Base-by-base conservation (phyloP, 2,888 invertebrate genomes). In the Calameuta pallipes region DNA sequence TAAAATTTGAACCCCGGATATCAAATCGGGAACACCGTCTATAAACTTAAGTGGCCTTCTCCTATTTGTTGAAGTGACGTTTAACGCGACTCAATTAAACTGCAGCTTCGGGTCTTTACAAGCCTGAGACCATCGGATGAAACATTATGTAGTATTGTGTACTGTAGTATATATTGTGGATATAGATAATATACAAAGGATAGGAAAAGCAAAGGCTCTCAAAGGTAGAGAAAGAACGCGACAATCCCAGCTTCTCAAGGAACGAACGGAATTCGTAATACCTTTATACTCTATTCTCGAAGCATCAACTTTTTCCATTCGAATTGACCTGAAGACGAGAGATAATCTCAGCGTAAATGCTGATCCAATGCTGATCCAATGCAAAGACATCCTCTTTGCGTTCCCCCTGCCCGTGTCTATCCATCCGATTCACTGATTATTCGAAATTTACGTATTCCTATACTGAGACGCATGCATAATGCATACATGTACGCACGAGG, bases 31-130 rank as follows among this genome's bases (percentile, higher is more conserved):
- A 82, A 78, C 75, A 78, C 82, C 81, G 79, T 85, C 84, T 85
- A 86, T 85, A 85, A 88, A 84, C 83, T 84, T 88, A 80, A 82
- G 80, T 80, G 83, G 82, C 13, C 4, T 81, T 81, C 82, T 82
- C 76, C 82, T 76, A 81, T 82, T 85, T 84, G 81, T 81, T 76
- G 82, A 75, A 77, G 80, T 82, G 87, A 86, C 84, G 83, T 86
- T 86, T 83, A 88, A 85, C 83, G 80, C 79, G 80, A 78, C 80
- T 79, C 82, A 81, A 84, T 87, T 82, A 83, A 83, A 80, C 80
- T 80, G 79, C 68, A 83, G 84, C 79, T 82, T 81, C 79, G 80
- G 83, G 82, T 33, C 35, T 33, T 41, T 31, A 37, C 23, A 36
- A 13, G 37, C 4, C 41, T 15, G 37, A 31, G 11, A 33, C 23